Conservation (phyloP, 2,797 vertebrate genomes). For the Lophius americanus region DNA sequence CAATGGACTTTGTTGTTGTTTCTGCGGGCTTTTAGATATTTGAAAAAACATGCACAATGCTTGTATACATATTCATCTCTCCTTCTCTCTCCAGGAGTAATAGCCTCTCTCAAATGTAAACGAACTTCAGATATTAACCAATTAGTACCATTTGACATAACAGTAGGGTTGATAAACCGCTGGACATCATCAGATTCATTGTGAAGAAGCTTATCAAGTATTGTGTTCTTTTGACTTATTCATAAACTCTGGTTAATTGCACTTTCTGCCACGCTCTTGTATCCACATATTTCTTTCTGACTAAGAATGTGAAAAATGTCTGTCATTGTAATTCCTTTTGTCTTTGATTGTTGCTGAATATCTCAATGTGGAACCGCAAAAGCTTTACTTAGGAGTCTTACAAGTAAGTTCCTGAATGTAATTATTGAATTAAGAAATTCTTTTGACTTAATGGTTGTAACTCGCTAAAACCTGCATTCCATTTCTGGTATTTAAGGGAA, state of each 20-base stretch:
- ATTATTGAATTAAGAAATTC: constrained; percentile 36
- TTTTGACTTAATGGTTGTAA: constrained; percentile 12
- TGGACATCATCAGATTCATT: constrained; percentile 27
- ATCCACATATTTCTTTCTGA: constrained; percentile 37
- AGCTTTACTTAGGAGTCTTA: constrained; percentile 29
- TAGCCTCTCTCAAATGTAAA: constrained; percentile 22
- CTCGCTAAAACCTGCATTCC: constrained; percentile 29
- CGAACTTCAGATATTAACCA: neutral
- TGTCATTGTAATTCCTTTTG: constrained; percentile 14
- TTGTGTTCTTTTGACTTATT: constrained; percentile 11
- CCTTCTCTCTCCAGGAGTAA: constrained; percentile 1
- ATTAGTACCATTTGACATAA: constrained; percentile 5
- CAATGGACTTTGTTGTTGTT: constrained; percentile 27
- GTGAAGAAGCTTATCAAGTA: constrained; percentile 39
- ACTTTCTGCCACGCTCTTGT: constrained; percentile 7
- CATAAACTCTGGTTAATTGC: constrained; percentile 22
- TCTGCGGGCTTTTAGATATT: constrained; percentile 22
- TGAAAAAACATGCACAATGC: neutral
- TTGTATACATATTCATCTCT: constrained; percentile 3
- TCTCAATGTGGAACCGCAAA: constrained; percentile 26
- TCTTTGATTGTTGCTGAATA: constrained; percentile 15
- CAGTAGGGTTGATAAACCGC: no score
- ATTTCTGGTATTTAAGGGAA: constrained; percentile 69
- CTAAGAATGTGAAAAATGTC: constrained; percentile 58
- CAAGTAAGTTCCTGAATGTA: constrained; percentile 52